Conservation (phyloP, 2,113 vertebrate species). For the Colossoma macropomum region DNA sequence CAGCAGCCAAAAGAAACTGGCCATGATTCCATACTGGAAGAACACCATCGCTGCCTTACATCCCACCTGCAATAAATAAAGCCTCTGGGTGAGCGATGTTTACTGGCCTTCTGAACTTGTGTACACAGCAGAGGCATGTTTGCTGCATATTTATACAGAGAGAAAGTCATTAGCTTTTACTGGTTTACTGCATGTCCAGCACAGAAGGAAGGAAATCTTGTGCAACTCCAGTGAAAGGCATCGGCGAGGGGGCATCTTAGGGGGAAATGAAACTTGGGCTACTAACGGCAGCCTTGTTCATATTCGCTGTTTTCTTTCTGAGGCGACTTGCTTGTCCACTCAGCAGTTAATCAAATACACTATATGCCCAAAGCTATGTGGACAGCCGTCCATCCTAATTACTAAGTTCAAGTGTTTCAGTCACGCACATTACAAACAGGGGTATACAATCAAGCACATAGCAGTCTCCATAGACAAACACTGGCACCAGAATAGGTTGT, state of each 20-base stretch:
- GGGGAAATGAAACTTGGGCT: slow-evolving; percentile 15
- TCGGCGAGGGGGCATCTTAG: neutral
- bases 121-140: slow-evolving; percentile 21
- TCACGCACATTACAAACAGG: too few species aligned
- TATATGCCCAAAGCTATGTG: too few species aligned
- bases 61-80: slow-evolving; percentile 74
- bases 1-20: slow-evolving; percentile 94
- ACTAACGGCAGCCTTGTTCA: neutral
- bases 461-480: too few species aligned
- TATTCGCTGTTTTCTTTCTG: neutral
- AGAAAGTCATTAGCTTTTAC: slow-evolving; percentile 20
- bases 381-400: too few species aligned
- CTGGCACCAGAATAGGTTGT: too few species aligned
- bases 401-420: too few species aligned
- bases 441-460: too few species aligned
- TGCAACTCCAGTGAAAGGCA: slow-evolving; percentile 1
- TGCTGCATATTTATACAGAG: slow-evolving; percentile 25
- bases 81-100: neutral
- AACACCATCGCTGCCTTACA: slow-evolving; percentile 92
- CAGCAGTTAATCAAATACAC: too few species aligned
- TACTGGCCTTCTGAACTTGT: slow-evolving; percentile 19
- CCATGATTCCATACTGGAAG: slow-evolving; percentile 95
- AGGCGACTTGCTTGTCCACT: too few species aligned
- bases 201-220: slow-evolving; percentile 14
- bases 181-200: neutral